Conservation (phyloP, 1,140 invertebrate genomes). For the Pseudomyrmex dendroicus region DNA sequence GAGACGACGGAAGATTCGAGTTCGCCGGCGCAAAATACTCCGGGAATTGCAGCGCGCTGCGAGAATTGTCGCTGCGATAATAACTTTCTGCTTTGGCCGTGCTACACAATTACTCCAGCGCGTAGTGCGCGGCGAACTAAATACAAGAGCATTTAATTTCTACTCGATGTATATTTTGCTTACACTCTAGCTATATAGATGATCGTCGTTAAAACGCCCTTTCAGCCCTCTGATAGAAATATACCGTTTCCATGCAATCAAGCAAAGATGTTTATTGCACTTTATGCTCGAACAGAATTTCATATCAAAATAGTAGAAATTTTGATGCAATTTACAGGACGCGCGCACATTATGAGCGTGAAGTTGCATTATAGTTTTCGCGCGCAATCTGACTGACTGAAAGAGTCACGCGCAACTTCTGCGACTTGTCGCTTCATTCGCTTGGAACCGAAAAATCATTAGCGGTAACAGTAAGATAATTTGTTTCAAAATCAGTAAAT, state of each 20-base stretch:
- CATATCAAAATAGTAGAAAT: conserved; percentile 12
- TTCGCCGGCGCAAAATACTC: conserved; percentile 48
- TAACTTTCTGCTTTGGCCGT: conserved; percentile 44
- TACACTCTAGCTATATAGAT: conserved; percentile 13
- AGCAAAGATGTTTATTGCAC: conserved; percentile 46
- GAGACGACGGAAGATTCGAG: conserved; percentile 43
- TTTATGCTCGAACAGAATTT: conserved; percentile 18
- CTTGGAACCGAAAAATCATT: conserved; percentile 1
- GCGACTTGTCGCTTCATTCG: background rate
- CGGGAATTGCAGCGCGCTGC: conserved; percentile 50
- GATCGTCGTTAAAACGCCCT: conserved; percentile 51
- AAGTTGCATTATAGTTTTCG: background rate
- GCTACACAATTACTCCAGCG: conserved; percentile 53
- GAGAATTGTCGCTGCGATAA: conserved; percentile 62
- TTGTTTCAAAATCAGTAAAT: no score
- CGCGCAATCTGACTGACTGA: background rate
- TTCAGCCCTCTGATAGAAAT: conserved; percentile 32
- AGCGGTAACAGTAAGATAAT: background rate
- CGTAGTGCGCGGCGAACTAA: conserved; percentile 48
- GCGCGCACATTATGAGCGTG: background rate
- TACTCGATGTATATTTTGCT: conserved; percentile 47
- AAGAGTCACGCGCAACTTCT: background rate
- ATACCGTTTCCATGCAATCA: conserved; percentile 27
- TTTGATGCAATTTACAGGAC: conserved; percentile 3
- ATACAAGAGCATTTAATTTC: conserved; percentile 59